Percentiles rank a stretch among this genome's conserved stretches.
phyloP scores from a whole-genome alignment of 2,113 vertebrate species.

The Paratilapia polleni region DNA sequence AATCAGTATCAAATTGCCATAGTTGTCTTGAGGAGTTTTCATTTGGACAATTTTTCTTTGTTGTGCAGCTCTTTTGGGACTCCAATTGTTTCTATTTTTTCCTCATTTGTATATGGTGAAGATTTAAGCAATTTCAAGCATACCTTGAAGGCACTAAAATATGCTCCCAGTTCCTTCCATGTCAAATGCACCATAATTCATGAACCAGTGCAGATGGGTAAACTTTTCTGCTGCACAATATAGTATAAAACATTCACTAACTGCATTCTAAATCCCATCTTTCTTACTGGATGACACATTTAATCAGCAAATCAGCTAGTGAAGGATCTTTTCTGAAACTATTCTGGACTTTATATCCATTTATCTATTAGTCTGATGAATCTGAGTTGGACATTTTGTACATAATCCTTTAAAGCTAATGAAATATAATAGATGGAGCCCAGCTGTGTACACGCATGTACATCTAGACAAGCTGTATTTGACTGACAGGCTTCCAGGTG shows the following conservation, averaged over 20 bases:
- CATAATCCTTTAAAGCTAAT: conserved; percentile 32
- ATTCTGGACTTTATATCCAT: not conserved
- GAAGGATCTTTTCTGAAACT: conserved; percentile 6
- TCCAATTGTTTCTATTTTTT: conserved; percentile 17
- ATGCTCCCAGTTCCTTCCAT: conserved; percentile 2
- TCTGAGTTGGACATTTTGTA: not conserved
- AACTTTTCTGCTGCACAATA: not conserved
- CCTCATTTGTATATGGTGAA: conserved; percentile 18
- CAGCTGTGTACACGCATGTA: conserved; percentile 22
- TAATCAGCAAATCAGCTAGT: not conserved
- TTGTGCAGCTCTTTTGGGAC: not conserved
- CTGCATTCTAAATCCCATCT: not conserved
- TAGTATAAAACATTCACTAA: not conserved
- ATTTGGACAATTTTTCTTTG: conserved; percentile 7
- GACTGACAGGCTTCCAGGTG: conserved; percentile 19
- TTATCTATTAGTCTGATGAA: conserved; percentile 36
- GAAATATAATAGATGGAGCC: conserved; percentile 2
- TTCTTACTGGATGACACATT: not conserved
- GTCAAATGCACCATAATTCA: conserved; percentile 22
- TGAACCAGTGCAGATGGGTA: not conserved
- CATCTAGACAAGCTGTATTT: conserved; percentile 8
- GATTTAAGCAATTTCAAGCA: conserved; percentile 28
- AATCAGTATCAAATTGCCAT: conserved; percentile 23
- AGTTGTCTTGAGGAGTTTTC: conserved; percentile 20
- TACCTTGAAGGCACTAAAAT: conserved; percentile 10